Percentiles rank a stretch among this genome's conserved stretches.
Conservation (phyloP, 2,113 vertebrate species). For the Fregata magnificens region DNA sequence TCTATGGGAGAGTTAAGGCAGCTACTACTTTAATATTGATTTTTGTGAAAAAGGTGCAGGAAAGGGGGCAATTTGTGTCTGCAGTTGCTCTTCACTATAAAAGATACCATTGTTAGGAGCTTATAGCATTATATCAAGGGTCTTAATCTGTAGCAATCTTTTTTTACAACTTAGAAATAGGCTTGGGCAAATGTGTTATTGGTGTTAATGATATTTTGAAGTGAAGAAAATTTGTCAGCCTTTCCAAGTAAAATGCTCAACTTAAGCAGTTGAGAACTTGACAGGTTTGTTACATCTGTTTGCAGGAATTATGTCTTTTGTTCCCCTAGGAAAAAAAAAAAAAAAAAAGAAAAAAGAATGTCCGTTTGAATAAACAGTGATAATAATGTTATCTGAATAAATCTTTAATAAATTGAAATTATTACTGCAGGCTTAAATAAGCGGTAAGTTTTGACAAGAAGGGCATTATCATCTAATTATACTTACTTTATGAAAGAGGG, state of each 20-base stretch:
- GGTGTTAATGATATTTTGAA: slow-evolving; percentile 86
- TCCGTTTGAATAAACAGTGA: slow-evolving; percentile 53
- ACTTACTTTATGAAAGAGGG: slow-evolving; percentile 53
- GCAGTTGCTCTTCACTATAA: slow-evolving; percentile 80
- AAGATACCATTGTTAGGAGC: slow-evolving; percentile 82
- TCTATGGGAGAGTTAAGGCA: slow-evolving; percentile 84
- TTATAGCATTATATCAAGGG: slow-evolving; percentile 83
- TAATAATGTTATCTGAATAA: slow-evolving; percentile 56
- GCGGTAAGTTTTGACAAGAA: slow-evolving; percentile 23
- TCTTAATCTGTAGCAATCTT: slow-evolving; percentile 82
- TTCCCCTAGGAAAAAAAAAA: not conserved
- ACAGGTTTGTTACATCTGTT: slow-evolving; percentile 52
- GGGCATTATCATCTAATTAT: slow-evolving; percentile 66
- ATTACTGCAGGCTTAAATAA: slow-evolving; percentile 54
- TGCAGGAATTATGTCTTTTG: slow-evolving; percentile 31
- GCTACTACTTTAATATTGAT: slow-evolving; percentile 86
- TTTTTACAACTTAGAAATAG: slow-evolving; percentile 83
- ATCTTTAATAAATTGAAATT: slow-evolving; percentile 63
- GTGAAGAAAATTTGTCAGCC: slow-evolving; percentile 81
- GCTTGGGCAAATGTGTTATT: slow-evolving; percentile 82
- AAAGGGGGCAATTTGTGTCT: slow-evolving; percentile 82
- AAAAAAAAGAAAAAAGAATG: not conserved
- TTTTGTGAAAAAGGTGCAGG: slow-evolving; percentile 84
- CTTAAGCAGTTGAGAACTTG: slow-evolving; percentile 74
- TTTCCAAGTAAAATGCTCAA: slow-evolving; percentile 76